These are phyloP conservation scores for Drosophila punjabiensis DNA, from an alignment of 1,140 invertebrate species.

Conservation along the genomic window DNA sequence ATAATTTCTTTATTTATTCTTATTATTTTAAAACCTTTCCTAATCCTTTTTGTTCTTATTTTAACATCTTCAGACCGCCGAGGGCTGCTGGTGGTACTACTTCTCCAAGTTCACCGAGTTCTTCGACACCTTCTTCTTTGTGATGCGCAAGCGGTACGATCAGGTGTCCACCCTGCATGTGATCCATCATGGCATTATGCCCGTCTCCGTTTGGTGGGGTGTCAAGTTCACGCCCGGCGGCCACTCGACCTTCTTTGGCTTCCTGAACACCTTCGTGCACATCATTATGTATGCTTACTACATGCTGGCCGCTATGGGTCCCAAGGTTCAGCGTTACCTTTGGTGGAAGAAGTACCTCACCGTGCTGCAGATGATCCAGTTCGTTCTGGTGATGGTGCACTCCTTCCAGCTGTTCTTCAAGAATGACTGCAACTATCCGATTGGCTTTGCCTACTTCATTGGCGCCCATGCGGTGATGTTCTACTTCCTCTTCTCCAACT, in stretches of 20 bases:
- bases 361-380: constrained; percentile 94
- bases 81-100: constrained; percentile 94
- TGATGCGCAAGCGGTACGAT: constrained; percentile 93
- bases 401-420: constrained; percentile 94
- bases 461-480: constrained; percentile 92
- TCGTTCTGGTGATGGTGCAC: constrained; percentile 92
- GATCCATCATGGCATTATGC: constrained; percentile 97
- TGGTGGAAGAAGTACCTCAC: constrained; percentile 99
- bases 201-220: constrained; percentile 96
- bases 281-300: constrained; percentile 97
- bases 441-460: constrained; percentile 90
- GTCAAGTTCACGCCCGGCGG: constrained; percentile 95
- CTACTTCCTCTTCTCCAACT: constrained; percentile 91
- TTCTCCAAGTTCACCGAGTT: constrained; percentile 95
- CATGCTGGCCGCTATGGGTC: constrained; percentile 93
- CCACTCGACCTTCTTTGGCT: constrained; percentile 90
- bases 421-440: constrained; percentile 93
- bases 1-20: neutral
- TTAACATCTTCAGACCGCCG: constrained; percentile 87
- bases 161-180: constrained; percentile 95
- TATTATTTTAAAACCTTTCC: neutral
- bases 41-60: neutral
- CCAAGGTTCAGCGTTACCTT: constrained; percentile 93
- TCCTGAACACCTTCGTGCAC: constrained; percentile 96
- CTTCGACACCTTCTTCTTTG: constrained; percentile 95